These are phyloP conservation scores for Cyclina sinensis DNA, from an alignment of 1,140 invertebrate species.

Conservation along the genomic window DNA sequence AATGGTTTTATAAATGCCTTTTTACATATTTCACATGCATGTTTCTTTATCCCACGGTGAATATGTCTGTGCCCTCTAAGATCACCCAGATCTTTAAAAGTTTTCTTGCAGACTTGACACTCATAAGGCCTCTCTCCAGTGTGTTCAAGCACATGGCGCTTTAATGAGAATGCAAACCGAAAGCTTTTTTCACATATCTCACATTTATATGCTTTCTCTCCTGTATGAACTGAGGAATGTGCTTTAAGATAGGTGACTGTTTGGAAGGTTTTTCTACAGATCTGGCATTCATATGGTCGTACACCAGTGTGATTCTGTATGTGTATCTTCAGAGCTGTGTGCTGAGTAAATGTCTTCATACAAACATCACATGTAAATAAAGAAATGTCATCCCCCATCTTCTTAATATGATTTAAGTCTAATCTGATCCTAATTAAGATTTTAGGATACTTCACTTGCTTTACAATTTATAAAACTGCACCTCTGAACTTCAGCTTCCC, in stretches of 20 bases:
- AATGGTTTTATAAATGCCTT: neutral
- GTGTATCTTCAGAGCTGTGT: neutral
- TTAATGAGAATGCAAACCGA: conserved; percentile 67
- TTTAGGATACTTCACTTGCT: too few relatives aligned
- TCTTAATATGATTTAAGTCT: too few relatives aligned
- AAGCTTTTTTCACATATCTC: conserved; percentile 62
- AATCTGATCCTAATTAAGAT: too few relatives aligned
- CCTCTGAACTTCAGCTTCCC: too few relatives aligned
- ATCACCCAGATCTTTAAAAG: neutral
- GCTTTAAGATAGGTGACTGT: neutral
- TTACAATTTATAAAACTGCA: too few relatives aligned
- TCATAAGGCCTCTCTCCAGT: conserved; percentile 82
- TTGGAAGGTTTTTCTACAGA: neutral
- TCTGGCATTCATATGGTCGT: neutral
- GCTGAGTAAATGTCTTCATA: neutral
- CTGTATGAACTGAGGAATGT: neutral
- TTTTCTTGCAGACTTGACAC: conserved; percentile 84
- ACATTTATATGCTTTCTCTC: conserved; percentile 61
- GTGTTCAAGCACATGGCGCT: conserved; percentile 83
- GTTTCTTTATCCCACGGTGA: conserved; percentile 4
- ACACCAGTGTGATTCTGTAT: neutral
- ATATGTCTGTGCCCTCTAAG: neutral
- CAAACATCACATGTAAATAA: conserved; percentile 12
- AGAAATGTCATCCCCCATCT: too few relatives aligned
- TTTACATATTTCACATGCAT: conserved; percentile 33